These are phyloP conservation scores for Lepidurus arcticus DNA, from an alignment of 1,140 invertebrate genomes.

Conservation along the genomic window DNA sequence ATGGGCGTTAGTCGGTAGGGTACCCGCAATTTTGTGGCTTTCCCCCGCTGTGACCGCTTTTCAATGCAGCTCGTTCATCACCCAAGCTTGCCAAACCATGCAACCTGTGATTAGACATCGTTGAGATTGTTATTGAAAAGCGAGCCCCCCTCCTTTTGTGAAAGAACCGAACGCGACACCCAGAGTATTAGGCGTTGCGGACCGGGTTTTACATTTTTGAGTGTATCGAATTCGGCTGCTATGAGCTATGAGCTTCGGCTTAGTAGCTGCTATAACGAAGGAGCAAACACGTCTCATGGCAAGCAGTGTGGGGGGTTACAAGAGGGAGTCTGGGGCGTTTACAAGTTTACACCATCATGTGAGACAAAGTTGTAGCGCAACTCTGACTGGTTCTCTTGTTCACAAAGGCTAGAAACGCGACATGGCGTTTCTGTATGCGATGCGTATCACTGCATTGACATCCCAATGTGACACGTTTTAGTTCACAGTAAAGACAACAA, in stretches of 20 bases:
- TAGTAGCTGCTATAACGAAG: neutral
- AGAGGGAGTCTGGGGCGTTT: too few species aligned
- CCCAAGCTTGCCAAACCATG: constrained; percentile 17
- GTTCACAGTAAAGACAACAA: neutral
- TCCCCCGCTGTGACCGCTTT: constrained; percentile 16
- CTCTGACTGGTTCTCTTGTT: neutral
- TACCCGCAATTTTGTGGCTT: constrained; percentile 6
- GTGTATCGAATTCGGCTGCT: constrained; percentile 19
- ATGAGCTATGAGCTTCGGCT: neutral
- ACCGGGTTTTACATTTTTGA: neutral
- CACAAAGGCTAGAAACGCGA: neutral
- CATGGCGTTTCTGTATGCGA: neutral
- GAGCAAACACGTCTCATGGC: neutral
- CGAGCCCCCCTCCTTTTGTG: neutral
- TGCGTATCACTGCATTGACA: neutral
- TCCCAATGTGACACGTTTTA: neutral
- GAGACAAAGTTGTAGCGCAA: neutral
- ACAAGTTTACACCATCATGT: too few species aligned
- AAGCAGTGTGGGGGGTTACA: neutral
- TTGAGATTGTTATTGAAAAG: constrained; percentile 22
- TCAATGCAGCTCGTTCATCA: constrained; percentile 19
- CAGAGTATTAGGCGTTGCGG: constrained; percentile 1
- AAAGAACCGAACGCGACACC: constrained; percentile 3
- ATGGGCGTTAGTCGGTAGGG: neutral
- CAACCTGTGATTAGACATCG: constrained; percentile 18